phyloP scores from a whole-genome alignment of 2,113 vertebrate species.

The Toxotes jaculatrix region DNA sequence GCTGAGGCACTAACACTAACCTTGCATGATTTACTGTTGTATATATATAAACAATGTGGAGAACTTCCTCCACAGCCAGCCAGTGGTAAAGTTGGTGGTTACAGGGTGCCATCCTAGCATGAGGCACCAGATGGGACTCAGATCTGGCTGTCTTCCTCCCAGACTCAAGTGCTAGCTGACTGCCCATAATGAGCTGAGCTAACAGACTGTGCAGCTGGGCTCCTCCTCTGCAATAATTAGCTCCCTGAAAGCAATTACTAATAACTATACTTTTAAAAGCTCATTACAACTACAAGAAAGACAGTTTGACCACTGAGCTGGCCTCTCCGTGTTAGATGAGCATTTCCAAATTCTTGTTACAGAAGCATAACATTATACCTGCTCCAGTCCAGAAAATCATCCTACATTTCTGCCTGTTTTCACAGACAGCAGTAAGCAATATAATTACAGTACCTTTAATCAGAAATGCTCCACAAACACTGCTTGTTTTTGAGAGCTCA shows the following conservation, averaged over 20 bases:
- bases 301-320: slow-evolving; percentile 16
- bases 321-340: neutral
- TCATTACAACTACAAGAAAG: slow-evolving; percentile 36
- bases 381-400: neutral
- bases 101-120: slow-evolving; percentile 34
- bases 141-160: slow-evolving; percentile 63
- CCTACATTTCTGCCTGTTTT: neutral
- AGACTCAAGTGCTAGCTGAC: slow-evolving; percentile 62
- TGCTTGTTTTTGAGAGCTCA: slow-evolving; percentile 24
- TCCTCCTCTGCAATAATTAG: slow-evolving; percentile 70
- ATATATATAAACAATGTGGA: slow-evolving; percentile 33
- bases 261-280: slow-evolving; percentile 55
- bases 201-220: slow-evolving; percentile 72
- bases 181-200: slow-evolving; percentile 68
- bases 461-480: slow-evolving; percentile 11
- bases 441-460: neutral
- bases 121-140: slow-evolving; percentile 68
- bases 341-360: neutral
- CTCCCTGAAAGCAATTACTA: slow-evolving; percentile 57
- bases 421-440: neutral
- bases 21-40: slow-evolving; percentile 1
- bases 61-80: slow-evolving; percentile 24
- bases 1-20: neutral
- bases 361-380: neutral
- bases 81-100: slow-evolving; percentile 37